Percentiles rank a stretch among this genome's conserved stretches.
These are phyloP conservation scores for Hylomyscus alleni DNA, from an alignment of 2,797 vertebrate species.

Conservation along the genomic window DNA sequence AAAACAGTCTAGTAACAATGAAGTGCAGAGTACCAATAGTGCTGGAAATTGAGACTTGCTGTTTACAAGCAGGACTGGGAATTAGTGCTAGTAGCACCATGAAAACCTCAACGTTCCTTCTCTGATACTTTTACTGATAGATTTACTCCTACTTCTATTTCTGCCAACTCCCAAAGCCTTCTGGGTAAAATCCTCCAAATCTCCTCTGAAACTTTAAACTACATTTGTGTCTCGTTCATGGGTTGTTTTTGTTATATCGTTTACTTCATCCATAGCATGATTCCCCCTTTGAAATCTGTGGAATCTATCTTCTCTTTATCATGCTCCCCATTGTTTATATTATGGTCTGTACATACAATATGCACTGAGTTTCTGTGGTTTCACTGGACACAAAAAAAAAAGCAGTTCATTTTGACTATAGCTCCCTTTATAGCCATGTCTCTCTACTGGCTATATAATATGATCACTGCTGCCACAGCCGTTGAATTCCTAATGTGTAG, in stretches of 20 bases:
- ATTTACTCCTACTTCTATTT: neutral
- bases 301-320: neutral
- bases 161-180: neutral
- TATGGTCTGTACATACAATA: neutral
- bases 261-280: conserved; percentile 24
- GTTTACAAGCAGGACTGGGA: neutral
- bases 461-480: conserved; percentile 27
- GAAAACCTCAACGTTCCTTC: neutral
- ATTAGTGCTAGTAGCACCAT: neutral
- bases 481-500: conserved; percentile 51
- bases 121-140: neutral
- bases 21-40: neutral
- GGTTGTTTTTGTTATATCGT: conserved; percentile 48
- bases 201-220: neutral
- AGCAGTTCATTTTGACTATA: conserved; percentile 3
- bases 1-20: neutral
- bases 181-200: neutral
- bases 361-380: neutral
- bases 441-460: conserved; percentile 59
- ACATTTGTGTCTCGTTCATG: neutral
- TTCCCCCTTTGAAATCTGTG: conserved; percentile 4
- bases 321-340: neutral
- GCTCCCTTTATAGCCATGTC: conserved; percentile 19
- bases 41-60: neutral
- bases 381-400: conserved; percentile 4